A percentile compares a stretch with the other conserved stretches of the same genome.
Evolutionary conservation across 1,140 invertebrate species (phyloP).

Genomic region (Drosophila albomicans): DNA sequence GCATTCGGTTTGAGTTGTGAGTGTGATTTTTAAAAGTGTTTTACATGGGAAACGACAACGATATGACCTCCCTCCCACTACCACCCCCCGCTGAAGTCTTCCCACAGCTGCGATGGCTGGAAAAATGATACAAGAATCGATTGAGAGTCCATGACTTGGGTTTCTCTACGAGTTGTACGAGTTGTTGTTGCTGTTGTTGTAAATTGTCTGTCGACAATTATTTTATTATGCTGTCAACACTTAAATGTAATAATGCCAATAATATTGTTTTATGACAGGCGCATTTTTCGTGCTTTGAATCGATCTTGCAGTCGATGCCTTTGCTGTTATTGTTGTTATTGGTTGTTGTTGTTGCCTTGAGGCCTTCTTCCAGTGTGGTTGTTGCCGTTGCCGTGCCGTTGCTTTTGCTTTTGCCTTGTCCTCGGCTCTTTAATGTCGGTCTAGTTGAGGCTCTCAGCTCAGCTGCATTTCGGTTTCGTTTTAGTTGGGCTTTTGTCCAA

Average conservation of each 20-base stretch:
- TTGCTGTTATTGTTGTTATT: slow-evolving; percentile 11
- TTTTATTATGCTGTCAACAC: slow-evolving; percentile 85
- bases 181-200: slow-evolving; percentile 51
- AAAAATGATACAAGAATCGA: slow-evolving; percentile 38
- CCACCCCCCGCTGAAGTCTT: not conserved
- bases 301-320: slow-evolving; percentile 41
- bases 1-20: slow-evolving; percentile 80
- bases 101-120: not conserved
- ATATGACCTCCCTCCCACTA: slow-evolving; percentile 24
- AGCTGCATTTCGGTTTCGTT: slow-evolving; percentile 70
- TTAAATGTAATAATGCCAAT: slow-evolving; percentile 85
- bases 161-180: slow-evolving; percentile 27
- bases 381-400: not conserved
- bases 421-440: slow-evolving; percentile 69
- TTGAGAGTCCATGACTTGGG: slow-evolving; percentile 33
- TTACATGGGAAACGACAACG: slow-evolving; percentile 82
- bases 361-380: slow-evolving; percentile 21
- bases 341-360: slow-evolving; percentile 33
- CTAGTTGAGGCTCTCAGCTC: slow-evolving; percentile 57
- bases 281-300: slow-evolving; percentile 61
- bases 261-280: slow-evolving; percentile 84
- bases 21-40: slow-evolving; percentile 84
- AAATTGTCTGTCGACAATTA: slow-evolving; percentile 84
- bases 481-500: slow-evolving; percentile 54
- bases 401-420: slow-evolving; percentile 47